Conservation (phyloP, 2,113 vertebrate genomes). For the Neodon shergylaensis region DNA sequence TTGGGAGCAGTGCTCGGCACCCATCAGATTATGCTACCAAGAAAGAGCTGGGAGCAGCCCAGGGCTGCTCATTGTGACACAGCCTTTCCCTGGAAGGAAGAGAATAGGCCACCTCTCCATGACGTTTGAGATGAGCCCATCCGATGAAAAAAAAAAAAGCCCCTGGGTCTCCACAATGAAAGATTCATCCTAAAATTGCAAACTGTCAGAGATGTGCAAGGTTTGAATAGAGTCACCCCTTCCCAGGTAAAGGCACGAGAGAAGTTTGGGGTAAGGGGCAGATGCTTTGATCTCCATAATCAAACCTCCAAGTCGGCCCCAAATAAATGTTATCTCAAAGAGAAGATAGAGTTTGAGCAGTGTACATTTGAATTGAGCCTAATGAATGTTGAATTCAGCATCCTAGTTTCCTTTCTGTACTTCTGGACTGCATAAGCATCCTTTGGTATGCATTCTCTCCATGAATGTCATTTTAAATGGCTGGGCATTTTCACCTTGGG, state of each 20-base stretch:
- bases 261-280: too few relatives aligned
- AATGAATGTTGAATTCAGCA: neutral
- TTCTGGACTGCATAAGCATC: neutral
- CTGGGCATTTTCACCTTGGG: too few relatives aligned
- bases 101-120: neutral
- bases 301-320: neutral
- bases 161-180: neutral
- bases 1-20: neutral
- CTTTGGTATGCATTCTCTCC: neutral
- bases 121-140: neutral
- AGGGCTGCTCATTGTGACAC: neutral
- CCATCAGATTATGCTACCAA: neutral
- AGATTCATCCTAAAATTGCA: neutral
- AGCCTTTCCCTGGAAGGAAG: constrained; percentile 43
- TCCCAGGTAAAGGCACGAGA: neutral
- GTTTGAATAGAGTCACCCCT: neutral
- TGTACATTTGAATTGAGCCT: neutral
- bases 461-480: neutral
- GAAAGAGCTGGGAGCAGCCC: constrained; percentile 8
- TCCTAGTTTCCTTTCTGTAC: neutral
- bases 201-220: neutral
- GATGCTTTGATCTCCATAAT: neutral
- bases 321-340: neutral
- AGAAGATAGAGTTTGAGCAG: neutral
- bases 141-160: neutral